Conservation (phyloP, 2,888 invertebrate species). For the Neoaliturus tenellus region DNA sequence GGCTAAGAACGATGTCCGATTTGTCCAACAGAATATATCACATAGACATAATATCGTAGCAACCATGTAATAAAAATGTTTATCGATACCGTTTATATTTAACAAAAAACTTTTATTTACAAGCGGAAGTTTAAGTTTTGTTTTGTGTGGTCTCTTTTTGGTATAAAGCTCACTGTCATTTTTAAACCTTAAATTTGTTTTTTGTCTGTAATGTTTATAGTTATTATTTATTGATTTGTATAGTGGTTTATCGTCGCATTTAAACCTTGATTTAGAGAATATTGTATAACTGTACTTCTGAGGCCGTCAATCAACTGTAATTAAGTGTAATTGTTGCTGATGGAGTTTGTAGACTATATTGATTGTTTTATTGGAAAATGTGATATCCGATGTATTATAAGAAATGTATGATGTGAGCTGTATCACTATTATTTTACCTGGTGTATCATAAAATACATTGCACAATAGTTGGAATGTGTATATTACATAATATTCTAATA, state of each 20-base stretch:
- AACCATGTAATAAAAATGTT: constrained; percentile 30
- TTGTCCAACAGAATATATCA: constrained; percentile 42
- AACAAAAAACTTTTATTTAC: background rate
- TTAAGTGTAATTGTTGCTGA: constrained; percentile 49
- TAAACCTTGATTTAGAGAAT: constrained; percentile 21
- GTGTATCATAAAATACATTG: constrained; percentile 44
- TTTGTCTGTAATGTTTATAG: background rate
- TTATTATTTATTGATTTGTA: background rate
- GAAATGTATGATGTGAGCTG: constrained; percentile 48
- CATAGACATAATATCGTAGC: constrained; percentile 44
- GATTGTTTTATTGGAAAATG: constrained; percentile 51
- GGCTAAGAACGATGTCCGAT: constrained; percentile 46
- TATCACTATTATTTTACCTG: constrained; percentile 47
- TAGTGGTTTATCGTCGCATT: constrained; percentile 2
- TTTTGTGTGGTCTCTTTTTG: background rate
- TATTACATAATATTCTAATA: constrained; percentile 37
- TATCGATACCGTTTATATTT: constrained; percentile 32
- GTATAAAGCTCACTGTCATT: too few relatives aligned
- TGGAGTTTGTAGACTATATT: constrained; percentile 47
- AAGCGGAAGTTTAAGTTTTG: background rate
- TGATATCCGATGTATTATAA: constrained; percentile 48
- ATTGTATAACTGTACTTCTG: constrained; percentile 33
- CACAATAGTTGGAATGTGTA: constrained; percentile 40
- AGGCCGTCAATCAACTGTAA: constrained; percentile 44
- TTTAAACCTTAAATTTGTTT: background rate